These are phyloP conservation scores for Tortrix viridana DNA, from an alignment of 2,888 invertebrate genomes.

Conservation along the genomic window DNA sequence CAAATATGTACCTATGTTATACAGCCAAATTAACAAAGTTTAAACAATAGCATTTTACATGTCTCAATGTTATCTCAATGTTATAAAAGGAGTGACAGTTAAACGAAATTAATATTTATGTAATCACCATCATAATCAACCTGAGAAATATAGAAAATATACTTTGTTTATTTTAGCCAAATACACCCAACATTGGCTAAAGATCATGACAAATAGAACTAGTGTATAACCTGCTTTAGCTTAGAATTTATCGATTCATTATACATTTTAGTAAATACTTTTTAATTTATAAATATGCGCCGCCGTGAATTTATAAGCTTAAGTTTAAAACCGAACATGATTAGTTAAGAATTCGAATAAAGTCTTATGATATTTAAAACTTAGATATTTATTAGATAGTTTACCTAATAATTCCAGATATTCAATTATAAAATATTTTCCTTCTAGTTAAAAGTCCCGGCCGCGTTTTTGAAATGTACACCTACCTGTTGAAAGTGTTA, in stretches of 20 bases:
- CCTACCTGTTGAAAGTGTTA: conserved; percentile 6
- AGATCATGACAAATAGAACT: not conserved
- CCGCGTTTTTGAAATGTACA: conserved; percentile 4
- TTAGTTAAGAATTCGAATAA: conserved; percentile 37
- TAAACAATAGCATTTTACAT: not conserved
- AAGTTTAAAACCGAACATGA: conserved; percentile 22
- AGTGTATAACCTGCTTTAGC: conserved; percentile 2
- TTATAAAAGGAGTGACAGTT: not conserved
- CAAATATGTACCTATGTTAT: not conserved
- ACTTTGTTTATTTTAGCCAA: not conserved
- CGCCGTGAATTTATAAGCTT: conserved; percentile 20
- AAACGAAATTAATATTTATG: not conserved
- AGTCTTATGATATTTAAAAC: conserved; percentile 38
- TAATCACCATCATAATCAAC: not conserved
- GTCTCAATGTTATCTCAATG: not conserved
- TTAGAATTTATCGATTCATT: not conserved
- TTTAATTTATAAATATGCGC: not conserved
- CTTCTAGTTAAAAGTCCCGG: conserved; percentile 8
- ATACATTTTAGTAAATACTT: not conserved
- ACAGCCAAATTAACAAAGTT: not conserved
- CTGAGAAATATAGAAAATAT: not conserved
- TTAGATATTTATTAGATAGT: conserved; percentile 39
- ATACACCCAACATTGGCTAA: conserved; percentile 6
- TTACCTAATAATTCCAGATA: conserved; percentile 38
- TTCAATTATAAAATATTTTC: conserved; percentile 17